phyloP scores from a whole-genome alignment of 2,888 invertebrate genomes.

The Pachymerium ferrugineum region DNA sequence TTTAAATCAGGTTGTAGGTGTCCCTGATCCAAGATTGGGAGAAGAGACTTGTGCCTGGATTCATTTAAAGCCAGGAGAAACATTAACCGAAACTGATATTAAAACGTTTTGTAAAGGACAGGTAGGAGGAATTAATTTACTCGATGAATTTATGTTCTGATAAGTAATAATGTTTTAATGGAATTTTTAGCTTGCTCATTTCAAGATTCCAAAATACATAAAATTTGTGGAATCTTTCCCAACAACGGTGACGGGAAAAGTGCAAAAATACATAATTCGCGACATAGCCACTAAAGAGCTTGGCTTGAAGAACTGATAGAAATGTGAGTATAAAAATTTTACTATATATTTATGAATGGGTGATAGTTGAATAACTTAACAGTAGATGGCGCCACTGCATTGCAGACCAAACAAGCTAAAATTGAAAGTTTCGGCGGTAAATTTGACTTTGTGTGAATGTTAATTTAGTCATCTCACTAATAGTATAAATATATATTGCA shows the following conservation, averaged over 20 bases:
- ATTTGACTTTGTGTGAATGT: too few relatives aligned
- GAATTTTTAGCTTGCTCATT: slow-evolving; percentile 60
- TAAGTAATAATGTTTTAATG: neutral
- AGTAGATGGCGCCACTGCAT: too few relatives aligned
- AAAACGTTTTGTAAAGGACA: neutral
- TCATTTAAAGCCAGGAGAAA: neutral
- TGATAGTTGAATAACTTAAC: too few relatives aligned
- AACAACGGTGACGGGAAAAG: slow-evolving; percentile 75
- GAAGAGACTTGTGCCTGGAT: neutral
- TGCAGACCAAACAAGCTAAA: too few relatives aligned
- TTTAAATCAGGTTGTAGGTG: neutral
- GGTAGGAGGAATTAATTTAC: neutral
- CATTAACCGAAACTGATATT: neutral
- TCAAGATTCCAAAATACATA: slow-evolving; percentile 72
- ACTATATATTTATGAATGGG: too few relatives aligned
- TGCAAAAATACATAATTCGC: slow-evolving; percentile 63
- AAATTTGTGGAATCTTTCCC: slow-evolving; percentile 65
- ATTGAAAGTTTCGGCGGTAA: too few relatives aligned
- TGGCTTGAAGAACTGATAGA: neutral
- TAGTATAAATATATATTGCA: too few relatives aligned
- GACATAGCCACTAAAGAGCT: neutral
- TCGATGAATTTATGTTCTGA: neutral
- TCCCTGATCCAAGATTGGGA: neutral
- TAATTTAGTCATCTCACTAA: too few relatives aligned
- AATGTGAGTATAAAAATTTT: neutral